These are phyloP conservation scores for Acyrthosiphon pisum DNA, from an alignment of 1,140 invertebrate genomes.

Conservation along the genomic window DNA sequence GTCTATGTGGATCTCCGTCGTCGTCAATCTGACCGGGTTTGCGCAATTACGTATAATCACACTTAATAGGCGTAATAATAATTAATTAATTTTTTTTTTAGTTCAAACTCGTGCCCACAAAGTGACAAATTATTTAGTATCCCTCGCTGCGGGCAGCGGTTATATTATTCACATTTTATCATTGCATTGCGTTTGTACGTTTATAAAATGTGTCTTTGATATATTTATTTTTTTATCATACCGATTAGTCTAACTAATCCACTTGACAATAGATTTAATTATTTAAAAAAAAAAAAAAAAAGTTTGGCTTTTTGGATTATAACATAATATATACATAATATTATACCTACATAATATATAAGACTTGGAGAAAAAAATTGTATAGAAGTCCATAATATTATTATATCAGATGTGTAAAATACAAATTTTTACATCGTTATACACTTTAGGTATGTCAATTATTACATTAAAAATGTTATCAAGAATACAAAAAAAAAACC, in stretches of 20 bases:
- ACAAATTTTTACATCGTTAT: background rate
- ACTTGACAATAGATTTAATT: background rate
- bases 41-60: background rate
- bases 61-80: background rate
- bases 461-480: background rate
- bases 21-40: background rate
- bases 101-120: background rate
- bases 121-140: slow-evolving; percentile 8
- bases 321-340: too few relatives aligned
- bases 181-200: background rate
- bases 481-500: too few relatives aligned
- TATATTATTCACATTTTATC: background rate
- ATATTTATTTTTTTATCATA: background rate
- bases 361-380: background rate
- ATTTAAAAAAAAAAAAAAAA: too few relatives aligned
- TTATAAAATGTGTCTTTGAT: background rate
- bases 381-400: background rate
- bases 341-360: too few relatives aligned
- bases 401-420: background rate
- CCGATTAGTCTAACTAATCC: background rate
- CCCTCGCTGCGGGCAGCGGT: background rate
- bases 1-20: background rate
- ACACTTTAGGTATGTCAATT: background rate
- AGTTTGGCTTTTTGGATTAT: background rate
- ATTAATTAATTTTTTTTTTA: background rate